phyloP scores from a whole-genome alignment of 1,140 invertebrate genomes.

The Leptinotarsa texana region DNA sequence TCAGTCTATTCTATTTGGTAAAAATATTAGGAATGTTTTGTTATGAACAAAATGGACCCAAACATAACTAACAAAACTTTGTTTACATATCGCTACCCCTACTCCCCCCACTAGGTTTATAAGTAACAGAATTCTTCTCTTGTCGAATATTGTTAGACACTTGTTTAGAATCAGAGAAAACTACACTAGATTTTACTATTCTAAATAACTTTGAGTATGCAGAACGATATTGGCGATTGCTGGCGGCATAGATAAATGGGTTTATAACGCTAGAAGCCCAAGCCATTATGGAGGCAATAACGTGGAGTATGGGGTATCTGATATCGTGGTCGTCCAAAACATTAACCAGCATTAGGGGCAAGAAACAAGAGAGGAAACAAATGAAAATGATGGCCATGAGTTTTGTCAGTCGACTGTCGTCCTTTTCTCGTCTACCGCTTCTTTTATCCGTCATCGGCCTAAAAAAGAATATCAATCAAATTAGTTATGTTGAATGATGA shows the following conservation, averaged over 20 bases:
- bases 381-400: slow-evolving; percentile 86
- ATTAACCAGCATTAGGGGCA: slow-evolving; percentile 84
- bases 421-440: slow-evolving; percentile 61
- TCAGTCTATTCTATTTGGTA: not conserved
- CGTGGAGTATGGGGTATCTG: slow-evolving; percentile 72
- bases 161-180: slow-evolving; percentile 46
- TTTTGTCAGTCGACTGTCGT: slow-evolving; percentile 78
- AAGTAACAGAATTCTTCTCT: slow-evolving; percentile 42
- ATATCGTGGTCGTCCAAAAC: slow-evolving; percentile 74
- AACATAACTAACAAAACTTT: not conserved
- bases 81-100: not conserved
- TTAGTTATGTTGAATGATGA: no score
- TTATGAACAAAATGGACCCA: not conserved
- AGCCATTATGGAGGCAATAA: slow-evolving; percentile 78
- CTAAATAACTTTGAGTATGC: slow-evolving; percentile 71
- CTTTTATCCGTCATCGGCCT: slow-evolving; percentile 56
- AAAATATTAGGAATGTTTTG: not conserved
- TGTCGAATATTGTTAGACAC: slow-evolving; percentile 35
- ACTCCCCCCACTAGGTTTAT: slow-evolving; percentile 37
- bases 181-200: slow-evolving; percentile 43
- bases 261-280: slow-evolving; percentile 87
- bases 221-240: slow-evolving; percentile 79
- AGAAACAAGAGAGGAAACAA: slow-evolving; percentile 81
- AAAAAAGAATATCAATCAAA: slow-evolving; percentile 35
- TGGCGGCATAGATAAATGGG: slow-evolving; percentile 84